Base-by-base conservation (phyloP, 2,888 invertebrate species). In the Portevinia maculata region DNA sequence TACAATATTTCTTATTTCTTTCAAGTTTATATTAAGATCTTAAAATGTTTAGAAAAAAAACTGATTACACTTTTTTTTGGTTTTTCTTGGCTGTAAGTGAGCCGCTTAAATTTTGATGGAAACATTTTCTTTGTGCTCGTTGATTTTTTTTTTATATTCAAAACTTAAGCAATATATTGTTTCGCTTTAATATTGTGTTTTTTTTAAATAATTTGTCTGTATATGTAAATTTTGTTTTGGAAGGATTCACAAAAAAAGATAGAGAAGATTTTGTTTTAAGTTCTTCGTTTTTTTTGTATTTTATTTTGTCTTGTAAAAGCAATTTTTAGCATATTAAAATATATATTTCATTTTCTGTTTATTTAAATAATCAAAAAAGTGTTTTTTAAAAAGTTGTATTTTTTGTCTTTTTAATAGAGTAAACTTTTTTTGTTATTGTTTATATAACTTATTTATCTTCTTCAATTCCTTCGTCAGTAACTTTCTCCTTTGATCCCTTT, bases 391-490 rank as follows among this genome's bases (percentile, higher is more conserved):
- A 24, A 86, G 88, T 89, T 86, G 89, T 89, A 28, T 88, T 89
- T 84, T 90, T 85, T 74, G 65, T 75, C 55, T 70, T 70, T 41
- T 55, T 64, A n/a, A n/a, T n/a, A n/a, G n/a, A n/a, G n/a, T 60
- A 19, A 69, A 55, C 85, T 88, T 89, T 86, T 90, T 89, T 53
- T 84, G 6, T 85, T 84, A 34, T 52, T 48, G 8, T 71, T 81
- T 46, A 41, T 65, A 65, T 75, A 60, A 67, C 75, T 73, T 89
- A 89, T 86, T 89, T 89, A 86, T 89, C 89, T 85, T 90, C 90
- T 57, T 88, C 90, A 85, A 90, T 90, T 78, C 90, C 90, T 79
- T 90, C 90, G 85, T 90, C 90, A 84, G 88, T 88, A 79, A 78
- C 85, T 70, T 88, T 88, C 86, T 88, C 88, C 86, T 86, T 78